A percentile compares a stretch with the other conserved stretches of the same genome.
These are phyloP conservation scores for Zapornia atra DNA, from an alignment of 2,113 vertebrate genomes.

Conservation along the genomic window DNA sequence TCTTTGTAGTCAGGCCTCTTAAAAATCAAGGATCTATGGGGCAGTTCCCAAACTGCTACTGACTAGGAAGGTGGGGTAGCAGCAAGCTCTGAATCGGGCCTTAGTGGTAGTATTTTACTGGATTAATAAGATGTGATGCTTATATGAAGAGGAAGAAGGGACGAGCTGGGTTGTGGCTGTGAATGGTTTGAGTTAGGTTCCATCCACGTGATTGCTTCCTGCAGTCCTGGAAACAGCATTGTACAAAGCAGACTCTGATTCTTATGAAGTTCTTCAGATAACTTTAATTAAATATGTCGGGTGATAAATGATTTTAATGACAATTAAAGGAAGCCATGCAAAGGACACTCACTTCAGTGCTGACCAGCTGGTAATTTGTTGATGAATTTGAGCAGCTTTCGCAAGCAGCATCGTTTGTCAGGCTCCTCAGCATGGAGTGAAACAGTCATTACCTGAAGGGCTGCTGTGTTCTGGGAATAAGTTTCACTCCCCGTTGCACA, in stretches of 20 bases:
- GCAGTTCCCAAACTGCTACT: background rate
- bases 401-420: fast-evolving
- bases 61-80: background rate
- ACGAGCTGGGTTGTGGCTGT: background rate
- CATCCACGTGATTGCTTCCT: background rate
- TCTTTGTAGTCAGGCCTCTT: background rate
- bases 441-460: background rate
- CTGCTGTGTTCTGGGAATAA: background rate
- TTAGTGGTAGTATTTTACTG: background rate
- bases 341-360: background rate
- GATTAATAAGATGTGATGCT: background rate
- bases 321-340: background rate
- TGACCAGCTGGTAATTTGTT: background rate
- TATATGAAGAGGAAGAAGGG: background rate
- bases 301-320: background rate
- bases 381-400: background rate
- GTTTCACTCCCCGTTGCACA: background rate
- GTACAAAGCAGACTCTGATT: background rate
- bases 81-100: background rate
- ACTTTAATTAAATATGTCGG: background rate
- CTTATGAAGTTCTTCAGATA: background rate
- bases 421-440: background rate
- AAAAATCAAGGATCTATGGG: background rate
- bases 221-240: background rate
- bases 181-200: background rate